Conservation (phyloP, 2,797 vertebrate genomes). For the Bufotes viridis region DNA sequence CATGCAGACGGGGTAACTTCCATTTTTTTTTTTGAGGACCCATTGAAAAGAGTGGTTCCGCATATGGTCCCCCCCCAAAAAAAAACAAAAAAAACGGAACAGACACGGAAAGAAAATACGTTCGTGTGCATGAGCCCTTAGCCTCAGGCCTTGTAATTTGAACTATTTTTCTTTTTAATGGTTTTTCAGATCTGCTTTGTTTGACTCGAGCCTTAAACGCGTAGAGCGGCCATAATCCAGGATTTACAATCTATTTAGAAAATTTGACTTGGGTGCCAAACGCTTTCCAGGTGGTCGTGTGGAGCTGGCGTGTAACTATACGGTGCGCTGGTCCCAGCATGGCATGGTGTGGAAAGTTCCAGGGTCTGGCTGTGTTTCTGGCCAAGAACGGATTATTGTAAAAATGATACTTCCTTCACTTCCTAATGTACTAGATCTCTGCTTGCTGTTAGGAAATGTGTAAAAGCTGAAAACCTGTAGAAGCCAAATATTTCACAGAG, state of each 20-base stretch:
- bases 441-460: too few species aligned
- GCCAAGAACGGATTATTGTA: background rate
- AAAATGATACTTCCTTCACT: too few species aligned
- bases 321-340: background rate
- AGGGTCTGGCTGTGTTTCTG: background rate
- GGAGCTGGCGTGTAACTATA: background rate
- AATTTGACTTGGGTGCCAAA: background rate
- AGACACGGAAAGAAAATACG: too few species aligned
- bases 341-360: background rate
- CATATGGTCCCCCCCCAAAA: too few species aligned
- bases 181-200: background rate
- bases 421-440: too few species aligned
- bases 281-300: background rate
- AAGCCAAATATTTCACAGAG: background rate
- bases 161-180: background rate
- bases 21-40: too few species aligned
- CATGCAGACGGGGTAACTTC: too few species aligned
- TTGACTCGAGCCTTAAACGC: background rate
- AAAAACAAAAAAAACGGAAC: too few species aligned
- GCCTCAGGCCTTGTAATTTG: background rate
- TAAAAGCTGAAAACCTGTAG: too few species aligned
- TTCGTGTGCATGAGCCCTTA: background rate
- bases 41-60: too few species aligned
- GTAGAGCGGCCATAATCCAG: background rate
- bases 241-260: constrained; percentile 2